Conservation (phyloP, 1,140 invertebrate species). For the Leptinotarsa lineolata region DNA sequence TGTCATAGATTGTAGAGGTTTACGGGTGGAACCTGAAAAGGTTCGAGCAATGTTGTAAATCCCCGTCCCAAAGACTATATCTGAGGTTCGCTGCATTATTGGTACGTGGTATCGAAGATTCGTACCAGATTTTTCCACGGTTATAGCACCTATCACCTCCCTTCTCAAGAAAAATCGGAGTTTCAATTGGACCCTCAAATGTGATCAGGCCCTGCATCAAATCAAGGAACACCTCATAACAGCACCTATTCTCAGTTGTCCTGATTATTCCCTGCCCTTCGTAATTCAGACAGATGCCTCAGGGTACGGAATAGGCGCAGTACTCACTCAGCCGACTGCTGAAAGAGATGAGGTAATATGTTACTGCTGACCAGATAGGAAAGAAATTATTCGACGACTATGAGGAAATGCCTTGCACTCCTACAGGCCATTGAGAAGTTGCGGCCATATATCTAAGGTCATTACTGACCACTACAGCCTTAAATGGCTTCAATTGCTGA, state of each 20-base stretch:
- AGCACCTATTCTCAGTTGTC: slow-evolving; percentile 27
- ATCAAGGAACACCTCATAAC: neutral
- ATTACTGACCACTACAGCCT: slow-evolving; percentile 59
- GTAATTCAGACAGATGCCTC: slow-evolving; percentile 40
- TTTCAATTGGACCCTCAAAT: neutral
- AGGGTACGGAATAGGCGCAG: slow-evolving; percentile 41
- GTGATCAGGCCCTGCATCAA: neutral
- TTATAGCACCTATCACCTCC: slow-evolving; percentile 34
- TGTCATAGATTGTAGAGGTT: neutral
- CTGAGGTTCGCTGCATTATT: neutral
- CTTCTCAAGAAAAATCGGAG: slow-evolving; percentile 36
- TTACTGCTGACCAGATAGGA: slow-evolving; percentile 52
- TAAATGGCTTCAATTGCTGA: slow-evolving; percentile 56
- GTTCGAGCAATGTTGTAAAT: no score
- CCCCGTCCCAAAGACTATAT: no score
- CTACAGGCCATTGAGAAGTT: slow-evolving; percentile 57
- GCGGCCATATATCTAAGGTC: slow-evolving; percentile 55
- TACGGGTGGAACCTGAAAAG: neutral
- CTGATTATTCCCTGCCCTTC: slow-evolving; percentile 27
- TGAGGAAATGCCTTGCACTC: slow-evolving; percentile 52
- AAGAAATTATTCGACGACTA: slow-evolving; percentile 55
- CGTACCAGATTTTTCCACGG: slow-evolving; percentile 12
- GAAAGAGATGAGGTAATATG: slow-evolving; percentile 23
- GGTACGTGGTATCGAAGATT: slow-evolving; percentile 29
- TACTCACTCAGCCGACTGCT: slow-evolving; percentile 30